phyloP scores from a whole-genome alignment of 1,140 invertebrate genomes.

The Trypoxylus dichotomus region DNA sequence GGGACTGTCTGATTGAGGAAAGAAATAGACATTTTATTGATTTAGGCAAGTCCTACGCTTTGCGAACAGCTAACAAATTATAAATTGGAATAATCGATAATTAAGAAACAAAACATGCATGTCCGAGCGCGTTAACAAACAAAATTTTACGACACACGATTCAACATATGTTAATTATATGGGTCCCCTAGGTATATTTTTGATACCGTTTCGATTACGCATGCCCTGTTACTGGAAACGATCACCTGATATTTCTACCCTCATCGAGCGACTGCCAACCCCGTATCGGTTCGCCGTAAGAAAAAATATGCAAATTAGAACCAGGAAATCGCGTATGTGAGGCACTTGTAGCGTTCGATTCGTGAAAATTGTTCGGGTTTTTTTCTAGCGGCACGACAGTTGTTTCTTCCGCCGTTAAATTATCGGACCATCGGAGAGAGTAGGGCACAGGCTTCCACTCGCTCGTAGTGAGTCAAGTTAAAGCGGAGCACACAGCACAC shows the following conservation, averaged over 20 bases:
- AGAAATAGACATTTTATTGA: too few species aligned
- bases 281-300: neutral
- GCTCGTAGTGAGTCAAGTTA: neutral
- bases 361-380: neutral
- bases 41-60: too few species aligned
- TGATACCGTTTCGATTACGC: neutral
- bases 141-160: neutral
- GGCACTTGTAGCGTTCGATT: neutral
- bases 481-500: neutral
- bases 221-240: neutral
- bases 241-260: constrained; percentile 3
- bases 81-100: neutral
- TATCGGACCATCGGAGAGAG: neutral
- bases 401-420: neutral
- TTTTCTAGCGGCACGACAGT: neutral
- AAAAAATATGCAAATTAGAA: neutral
- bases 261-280: neutral
- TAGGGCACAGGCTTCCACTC: neutral
- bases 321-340: neutral
- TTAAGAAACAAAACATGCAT: neutral
- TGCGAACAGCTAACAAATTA: too few species aligned
- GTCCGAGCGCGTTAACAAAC: neutral
- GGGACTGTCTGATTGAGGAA: too few species aligned
- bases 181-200: neutral
- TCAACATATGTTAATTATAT: neutral